Evolutionary conservation across 2,888 invertebrate genomes (phyloP).

Genomic region (Chrysolina oricalcia): DNA sequence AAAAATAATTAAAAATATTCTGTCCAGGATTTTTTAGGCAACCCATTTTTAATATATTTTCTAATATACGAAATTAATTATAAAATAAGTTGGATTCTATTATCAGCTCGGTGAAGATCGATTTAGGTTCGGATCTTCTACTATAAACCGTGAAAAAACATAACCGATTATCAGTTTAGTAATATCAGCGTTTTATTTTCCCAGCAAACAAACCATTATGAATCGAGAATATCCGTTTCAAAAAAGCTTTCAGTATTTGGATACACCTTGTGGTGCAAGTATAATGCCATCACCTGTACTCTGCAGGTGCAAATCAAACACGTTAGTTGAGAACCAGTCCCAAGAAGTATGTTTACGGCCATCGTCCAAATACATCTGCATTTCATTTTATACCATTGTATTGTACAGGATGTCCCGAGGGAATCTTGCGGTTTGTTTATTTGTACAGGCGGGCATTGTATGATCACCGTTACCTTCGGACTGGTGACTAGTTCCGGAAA

Average conservation of each 20-base stretch:
- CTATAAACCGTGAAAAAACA: too few species aligned
- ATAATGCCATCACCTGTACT: constrained; percentile 34
- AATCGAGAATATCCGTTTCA: constrained; percentile 33
- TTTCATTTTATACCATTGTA: constrained; percentile 32
- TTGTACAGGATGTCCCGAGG: constrained; percentile 30
- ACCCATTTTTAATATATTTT: too few species aligned
- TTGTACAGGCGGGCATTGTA: background rate
- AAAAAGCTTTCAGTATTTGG: constrained; percentile 27
- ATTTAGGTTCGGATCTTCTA: too few species aligned
- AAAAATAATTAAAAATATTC: too few species aligned
- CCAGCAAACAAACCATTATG: constrained; percentile 28
- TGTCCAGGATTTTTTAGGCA: too few species aligned
- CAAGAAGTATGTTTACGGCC: constrained; percentile 33
- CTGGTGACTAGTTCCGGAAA: background rate
- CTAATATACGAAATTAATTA: too few species aligned
- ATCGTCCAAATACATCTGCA: constrained; percentile 40
- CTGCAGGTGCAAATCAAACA: constrained; percentile 46
- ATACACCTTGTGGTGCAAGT: constrained; percentile 28
- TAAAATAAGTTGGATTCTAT: too few species aligned
- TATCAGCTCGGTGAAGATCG: too few species aligned
- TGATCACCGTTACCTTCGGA: background rate
- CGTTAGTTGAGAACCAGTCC: constrained; percentile 40
- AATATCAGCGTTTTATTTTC: constrained; percentile 35
- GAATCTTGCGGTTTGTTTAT: background rate
- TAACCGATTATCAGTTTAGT: too few species aligned